Evolutionary conservation across 2,113 vertebrate species (phyloP).

Genomic region (Urocolius indicus): DNA sequence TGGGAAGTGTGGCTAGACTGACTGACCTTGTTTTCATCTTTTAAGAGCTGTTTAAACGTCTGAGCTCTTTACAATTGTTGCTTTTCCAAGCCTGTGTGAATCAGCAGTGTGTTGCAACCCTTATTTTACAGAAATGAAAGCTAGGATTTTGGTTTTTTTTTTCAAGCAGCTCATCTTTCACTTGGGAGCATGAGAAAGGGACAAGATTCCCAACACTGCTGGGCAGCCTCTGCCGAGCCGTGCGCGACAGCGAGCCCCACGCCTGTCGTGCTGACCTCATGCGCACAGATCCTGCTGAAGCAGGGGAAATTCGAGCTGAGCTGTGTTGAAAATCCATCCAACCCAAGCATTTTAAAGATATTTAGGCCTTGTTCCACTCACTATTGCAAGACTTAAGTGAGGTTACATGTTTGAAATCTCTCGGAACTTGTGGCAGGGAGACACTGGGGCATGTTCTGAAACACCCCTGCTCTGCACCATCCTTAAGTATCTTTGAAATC

Average conservation of each 20-base stretch:
- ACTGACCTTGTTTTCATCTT: neutral
- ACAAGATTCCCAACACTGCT: neutral
- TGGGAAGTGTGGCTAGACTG: accelerated
- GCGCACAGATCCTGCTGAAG: neutral
- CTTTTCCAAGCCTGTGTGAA: neutral
- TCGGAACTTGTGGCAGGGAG: neutral
- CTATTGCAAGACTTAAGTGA: neutral
- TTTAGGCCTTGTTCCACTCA: constrained; percentile 21
- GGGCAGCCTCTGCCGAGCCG: neutral
- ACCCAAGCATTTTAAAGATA: neutral
- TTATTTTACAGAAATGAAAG: neutral
- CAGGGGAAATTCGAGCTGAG: constrained; percentile 31
- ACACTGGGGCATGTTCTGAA: neutral
- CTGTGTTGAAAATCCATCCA: constrained; percentile 27
- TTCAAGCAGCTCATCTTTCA: neutral
- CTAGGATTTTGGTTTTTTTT: neutral
- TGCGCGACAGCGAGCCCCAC: accelerated
- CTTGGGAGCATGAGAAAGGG: neutral
- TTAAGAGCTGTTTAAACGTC: neutral
- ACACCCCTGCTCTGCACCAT: neutral
- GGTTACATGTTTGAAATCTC: neutral
- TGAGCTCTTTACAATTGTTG: neutral
- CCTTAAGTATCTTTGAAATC: neutral
- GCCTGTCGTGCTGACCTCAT: accelerated
- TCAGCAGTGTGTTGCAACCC: neutral